Conservation (phyloP, 2,113 vertebrate species). For the Psettodes erumei region DNA sequence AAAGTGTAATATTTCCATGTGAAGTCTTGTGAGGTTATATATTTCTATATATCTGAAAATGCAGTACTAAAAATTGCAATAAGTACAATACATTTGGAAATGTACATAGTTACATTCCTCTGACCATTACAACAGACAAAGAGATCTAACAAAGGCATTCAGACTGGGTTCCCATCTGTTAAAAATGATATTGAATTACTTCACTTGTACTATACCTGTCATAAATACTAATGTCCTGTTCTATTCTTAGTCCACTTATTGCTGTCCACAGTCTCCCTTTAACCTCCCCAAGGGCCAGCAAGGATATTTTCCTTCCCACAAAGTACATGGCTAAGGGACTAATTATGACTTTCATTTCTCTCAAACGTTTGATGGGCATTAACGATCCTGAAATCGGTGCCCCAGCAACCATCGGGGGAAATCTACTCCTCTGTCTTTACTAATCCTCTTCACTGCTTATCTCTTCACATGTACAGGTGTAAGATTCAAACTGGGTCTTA, state of each 20-base stretch:
- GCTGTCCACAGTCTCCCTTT: constrained; percentile 37
- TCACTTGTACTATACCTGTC: constrained; percentile 20
- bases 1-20: neutral
- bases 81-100: neutral
- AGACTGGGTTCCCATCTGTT: neutral
- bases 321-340: constrained; percentile 17
- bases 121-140: too few species aligned
- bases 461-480: neutral
- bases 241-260: constrained; percentile 61
- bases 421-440: constrained; percentile 5
- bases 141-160: neutral
- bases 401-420: constrained; percentile 17
- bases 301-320: constrained; percentile 26
- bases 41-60: too few species aligned
- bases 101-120: neutral
- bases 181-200: constrained; percentile 28
- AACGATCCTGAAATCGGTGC: constrained; percentile 13
- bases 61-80: neutral
- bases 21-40: neutral
- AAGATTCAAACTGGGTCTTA: neutral
- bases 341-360: constrained; percentile 51
- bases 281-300: constrained; percentile 47
- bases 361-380: constrained; percentile 24
- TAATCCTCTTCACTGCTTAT: constrained; percentile 3
- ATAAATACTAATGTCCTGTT: constrained; percentile 49